Evolutionary conservation across 30 jellyfish, hydroid and myxozoan species (phyloP).

Genomic region (Haliclystus octoradiatus): DNA sequence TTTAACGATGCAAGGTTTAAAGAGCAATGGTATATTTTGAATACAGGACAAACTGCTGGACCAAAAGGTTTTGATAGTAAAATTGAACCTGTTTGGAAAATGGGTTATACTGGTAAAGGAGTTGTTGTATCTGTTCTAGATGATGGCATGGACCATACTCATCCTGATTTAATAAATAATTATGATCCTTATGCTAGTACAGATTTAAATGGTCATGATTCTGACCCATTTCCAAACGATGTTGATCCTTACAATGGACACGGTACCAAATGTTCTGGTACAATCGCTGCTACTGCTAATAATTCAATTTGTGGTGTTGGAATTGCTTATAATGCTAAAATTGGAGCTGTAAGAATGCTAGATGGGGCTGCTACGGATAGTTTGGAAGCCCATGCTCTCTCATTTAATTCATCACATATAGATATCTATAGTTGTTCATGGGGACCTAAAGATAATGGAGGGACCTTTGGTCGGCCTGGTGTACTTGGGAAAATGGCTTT

Average conservation of each 20-base stretch:
- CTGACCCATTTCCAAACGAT: constrained; percentile 96
- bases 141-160: constrained; percentile 98
- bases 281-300: constrained; percentile 96
- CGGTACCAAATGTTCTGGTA: constrained; percentile 97
- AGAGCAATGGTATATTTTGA: constrained; percentile 74
- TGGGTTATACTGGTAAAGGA: constrained; percentile 85
- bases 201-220: constrained; percentile 82
- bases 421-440: constrained; percentile 96
- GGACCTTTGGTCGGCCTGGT: constrained; percentile 97
- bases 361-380: constrained; percentile 95
- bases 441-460: constrained; percentile 99
- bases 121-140: constrained; percentile 82
- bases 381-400: constrained; percentile 90
- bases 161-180: constrained; percentile 82
- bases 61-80: constrained; percentile 78
- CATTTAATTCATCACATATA: constrained; percentile 73
- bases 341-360: constrained; percentile 94
- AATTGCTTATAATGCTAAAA: constrained; percentile 70
- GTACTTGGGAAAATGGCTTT: constrained; percentile 79
- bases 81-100: constrained; percentile 60
- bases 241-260: constrained; percentile 95
- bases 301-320: constrained; percentile 95
- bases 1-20: constrained; percentile 63
- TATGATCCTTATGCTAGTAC: constrained; percentile 86
- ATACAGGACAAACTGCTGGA: constrained; percentile 83